Conservation (phyloP, 2,888 invertebrate genomes). For the Copidosoma aretas region DNA sequence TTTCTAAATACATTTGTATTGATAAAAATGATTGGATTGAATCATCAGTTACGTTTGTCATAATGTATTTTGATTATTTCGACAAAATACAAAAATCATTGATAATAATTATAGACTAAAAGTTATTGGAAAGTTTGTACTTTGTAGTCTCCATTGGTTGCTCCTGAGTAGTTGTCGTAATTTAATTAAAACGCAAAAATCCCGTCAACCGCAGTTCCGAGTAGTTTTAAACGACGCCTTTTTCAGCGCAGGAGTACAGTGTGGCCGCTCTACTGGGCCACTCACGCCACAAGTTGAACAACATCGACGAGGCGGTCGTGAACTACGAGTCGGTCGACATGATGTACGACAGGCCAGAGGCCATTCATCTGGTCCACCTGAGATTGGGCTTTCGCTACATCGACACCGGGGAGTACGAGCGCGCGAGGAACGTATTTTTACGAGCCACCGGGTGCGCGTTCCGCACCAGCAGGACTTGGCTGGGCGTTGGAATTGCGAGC, state of each 20-base stretch:
- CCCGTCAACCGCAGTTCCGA: too few relatives aligned
- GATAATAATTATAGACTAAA: too few relatives aligned
- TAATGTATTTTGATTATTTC: too few relatives aligned
- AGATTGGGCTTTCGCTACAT: constrained; percentile 50
- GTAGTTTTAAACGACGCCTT: too few relatives aligned
- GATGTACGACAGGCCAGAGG: constrained; percentile 48
- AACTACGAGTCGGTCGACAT: constrained; percentile 50
- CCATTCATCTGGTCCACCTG: constrained; percentile 49
- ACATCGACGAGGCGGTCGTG: constrained; percentile 43
- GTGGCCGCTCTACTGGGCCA: constrained; percentile 52
- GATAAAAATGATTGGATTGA: too few relatives aligned
- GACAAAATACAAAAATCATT: too few relatives aligned
- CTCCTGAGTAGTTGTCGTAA: too few relatives aligned
- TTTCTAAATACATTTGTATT: too few relatives aligned
- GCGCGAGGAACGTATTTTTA: constrained; percentile 47
- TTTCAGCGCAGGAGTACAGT: constrained; percentile 48
- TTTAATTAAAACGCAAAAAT: too few relatives aligned
- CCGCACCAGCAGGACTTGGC: constrained; percentile 46
- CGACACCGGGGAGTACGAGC: constrained; percentile 41
- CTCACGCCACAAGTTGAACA: constrained; percentile 44
- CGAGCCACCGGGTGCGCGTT: constrained; percentile 38
- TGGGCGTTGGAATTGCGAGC: constrained; percentile 50
- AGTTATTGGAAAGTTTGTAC: too few relatives aligned
- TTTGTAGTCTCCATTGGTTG: too few relatives aligned
- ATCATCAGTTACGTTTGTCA: too few relatives aligned